A percentile compares a stretch with the other conserved stretches of the same genome.
These are phyloP conservation scores for Epinephelus cyanopodus DNA, from an alignment of 2,113 vertebrate genomes.

Conservation along the genomic window DNA sequence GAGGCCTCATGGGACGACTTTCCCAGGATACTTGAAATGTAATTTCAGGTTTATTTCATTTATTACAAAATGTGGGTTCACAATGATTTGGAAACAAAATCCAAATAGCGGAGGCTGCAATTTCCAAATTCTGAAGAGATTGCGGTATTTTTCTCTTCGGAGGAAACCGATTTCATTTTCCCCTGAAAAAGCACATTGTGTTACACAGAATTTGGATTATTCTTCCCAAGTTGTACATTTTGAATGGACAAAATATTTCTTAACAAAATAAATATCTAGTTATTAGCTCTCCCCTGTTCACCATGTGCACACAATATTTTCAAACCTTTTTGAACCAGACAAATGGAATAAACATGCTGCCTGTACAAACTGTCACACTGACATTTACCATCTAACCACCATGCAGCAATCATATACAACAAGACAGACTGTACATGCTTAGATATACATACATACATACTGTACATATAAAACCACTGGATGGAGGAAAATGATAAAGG, in stretches of 20 bases:
- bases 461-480: not conserved
- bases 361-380: not conserved
- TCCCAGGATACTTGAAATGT: slow-evolving; percentile 18
- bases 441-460: not conserved
- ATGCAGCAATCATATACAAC: not conserved
- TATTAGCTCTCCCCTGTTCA: too few relatives aligned
- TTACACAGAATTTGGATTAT: not conserved
- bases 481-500: not conserved
- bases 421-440: not conserved
- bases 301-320: not conserved
- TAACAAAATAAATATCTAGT: not conserved
- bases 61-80: slow-evolving; percentile 29
- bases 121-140: not conserved
- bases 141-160: not conserved
- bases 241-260: not conserved
- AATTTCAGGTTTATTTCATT: slow-evolving; percentile 40
- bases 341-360: not conserved
- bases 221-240: not conserved
- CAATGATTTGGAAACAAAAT: slow-evolving; percentile 10
- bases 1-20: slow-evolving; percentile 49
- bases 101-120: not conserved
- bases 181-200: not conserved
- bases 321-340: not conserved
- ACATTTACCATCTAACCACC: not conserved
- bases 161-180: not conserved